Evolutionary conservation across 1,140 invertebrate species (phyloP).

Genomic region (Schlechtendalia chinensis): DNA sequence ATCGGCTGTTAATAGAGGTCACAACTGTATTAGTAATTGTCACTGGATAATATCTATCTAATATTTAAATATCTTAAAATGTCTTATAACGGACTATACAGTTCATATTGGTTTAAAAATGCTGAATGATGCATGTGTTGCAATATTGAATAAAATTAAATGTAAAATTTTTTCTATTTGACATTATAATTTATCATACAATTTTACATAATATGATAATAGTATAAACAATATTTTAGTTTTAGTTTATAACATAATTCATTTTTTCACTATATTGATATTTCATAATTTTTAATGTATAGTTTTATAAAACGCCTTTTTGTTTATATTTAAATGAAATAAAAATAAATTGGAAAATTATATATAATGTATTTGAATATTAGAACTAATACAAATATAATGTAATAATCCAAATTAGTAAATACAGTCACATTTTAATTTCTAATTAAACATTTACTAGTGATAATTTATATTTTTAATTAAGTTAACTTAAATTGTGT

Average conservation of each 20-base stretch:
- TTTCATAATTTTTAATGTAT: too few relatives aligned
- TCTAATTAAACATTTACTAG: too few relatives aligned
- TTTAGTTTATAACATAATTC: background rate
- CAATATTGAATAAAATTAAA: slow-evolving; percentile 9
- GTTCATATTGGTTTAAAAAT: slow-evolving; percentile 17
- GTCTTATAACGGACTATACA: slow-evolving; percentile 17
- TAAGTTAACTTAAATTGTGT: too few relatives aligned
- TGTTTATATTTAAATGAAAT: too few relatives aligned
- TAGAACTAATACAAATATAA: too few relatives aligned
- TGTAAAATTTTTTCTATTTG: background rate
- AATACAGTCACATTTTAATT: too few relatives aligned
- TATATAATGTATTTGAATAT: too few relatives aligned
- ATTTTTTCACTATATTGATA: too few relatives aligned
- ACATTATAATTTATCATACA: background rate
- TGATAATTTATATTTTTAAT: too few relatives aligned
- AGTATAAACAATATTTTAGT: background rate
- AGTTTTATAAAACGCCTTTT: too few relatives aligned
- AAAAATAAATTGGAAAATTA: too few relatives aligned
- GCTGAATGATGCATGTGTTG: background rate
- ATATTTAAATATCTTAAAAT: slow-evolving; percentile 24
- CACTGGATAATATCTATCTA: background rate
- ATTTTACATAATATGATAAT: slow-evolving; percentile 21
- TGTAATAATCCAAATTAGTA: too few relatives aligned
- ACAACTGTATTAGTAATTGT: slow-evolving; percentile 28
- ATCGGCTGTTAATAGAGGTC: slow-evolving; percentile 29